Percentiles rank a stretch among this genome's conserved stretches.
Evolutionary conservation across 2,797 vertebrate genomes (phyloP).

Genomic region (Darevskia nairensis): DNA sequence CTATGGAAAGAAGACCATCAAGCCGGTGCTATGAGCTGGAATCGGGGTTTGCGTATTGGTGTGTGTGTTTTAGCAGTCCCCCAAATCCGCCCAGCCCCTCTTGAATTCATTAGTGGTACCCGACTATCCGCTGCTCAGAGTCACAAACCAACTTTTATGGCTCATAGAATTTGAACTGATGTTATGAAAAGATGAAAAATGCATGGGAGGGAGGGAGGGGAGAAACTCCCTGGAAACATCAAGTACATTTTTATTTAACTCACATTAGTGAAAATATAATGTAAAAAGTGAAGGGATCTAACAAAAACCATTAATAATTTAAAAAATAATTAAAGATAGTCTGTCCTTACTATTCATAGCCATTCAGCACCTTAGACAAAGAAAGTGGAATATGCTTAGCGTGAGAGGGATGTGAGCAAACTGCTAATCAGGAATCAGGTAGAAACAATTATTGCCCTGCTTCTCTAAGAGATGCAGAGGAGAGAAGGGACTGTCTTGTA

Average conservation of each 20-base stretch:
- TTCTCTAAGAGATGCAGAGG: not conserved
- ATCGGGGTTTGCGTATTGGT: not conserved
- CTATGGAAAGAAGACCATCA: not conserved
- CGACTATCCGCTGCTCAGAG: conserved; percentile 30
- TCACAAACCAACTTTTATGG: conserved; percentile 62
- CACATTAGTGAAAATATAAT: conserved; percentile 82
- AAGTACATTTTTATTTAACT: conserved; percentile 82
- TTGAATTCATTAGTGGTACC: conserved; percentile 50
- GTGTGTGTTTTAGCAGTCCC: not conserved
- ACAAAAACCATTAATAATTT: conserved; percentile 86
- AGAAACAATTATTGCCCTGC: not conserved
- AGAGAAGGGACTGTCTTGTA: not conserved
- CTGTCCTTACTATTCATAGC: conserved; percentile 82
- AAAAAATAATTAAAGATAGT: conserved; percentile 84
- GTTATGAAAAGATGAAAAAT: conserved; percentile 83
- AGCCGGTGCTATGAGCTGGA: not conserved
- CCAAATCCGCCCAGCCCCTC: not conserved
- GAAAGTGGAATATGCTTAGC: conserved; percentile 78
- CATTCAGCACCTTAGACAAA: conserved; percentile 83
- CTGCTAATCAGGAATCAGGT: conserved; percentile 69
- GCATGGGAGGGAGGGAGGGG: conserved; percentile 51
- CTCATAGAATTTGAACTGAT: conserved; percentile 73
- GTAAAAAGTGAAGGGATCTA: conserved; percentile 81
- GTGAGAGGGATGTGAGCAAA: conserved; percentile 75
- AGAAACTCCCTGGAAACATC: conserved; percentile 75